phyloP scores from a whole-genome alignment of 2,113 vertebrate genomes.

The Hiodon alosoides region DNA sequence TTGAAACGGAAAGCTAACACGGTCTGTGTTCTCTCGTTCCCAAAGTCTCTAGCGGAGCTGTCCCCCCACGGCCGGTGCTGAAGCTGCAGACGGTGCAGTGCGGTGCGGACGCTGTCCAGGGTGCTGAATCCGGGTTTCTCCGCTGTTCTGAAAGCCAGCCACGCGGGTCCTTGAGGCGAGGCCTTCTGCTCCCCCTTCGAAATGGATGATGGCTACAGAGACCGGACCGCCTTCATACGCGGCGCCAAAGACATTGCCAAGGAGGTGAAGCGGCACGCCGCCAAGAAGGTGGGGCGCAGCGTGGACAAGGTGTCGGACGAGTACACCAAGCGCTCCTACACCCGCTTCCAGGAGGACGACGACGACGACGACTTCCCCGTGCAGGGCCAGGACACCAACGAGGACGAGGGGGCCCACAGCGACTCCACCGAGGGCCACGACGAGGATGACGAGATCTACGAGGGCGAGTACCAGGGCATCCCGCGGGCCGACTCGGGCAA shows the following conservation, averaged over 20 bases:
- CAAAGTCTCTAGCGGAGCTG: not conserved
- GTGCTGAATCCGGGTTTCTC: constrained; percentile 5
- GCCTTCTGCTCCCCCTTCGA: constrained; percentile 21
- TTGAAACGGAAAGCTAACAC: not conserved
- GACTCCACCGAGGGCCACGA: constrained; percentile 93
- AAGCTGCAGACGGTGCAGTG: not conserved
- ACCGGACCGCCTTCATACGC: constrained; percentile 90
- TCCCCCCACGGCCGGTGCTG: not conserved
- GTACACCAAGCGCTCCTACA: constrained; percentile 88
- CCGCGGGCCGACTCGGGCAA: constrained; percentile 90
- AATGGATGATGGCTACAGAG: constrained; percentile 89
- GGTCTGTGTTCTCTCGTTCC: not conserved
- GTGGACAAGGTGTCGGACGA: constrained; percentile 83
- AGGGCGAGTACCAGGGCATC: constrained; percentile 96
- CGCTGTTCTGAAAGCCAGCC: not conserved
- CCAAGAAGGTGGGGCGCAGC: constrained; percentile 84
- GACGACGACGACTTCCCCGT: constrained; percentile 71
- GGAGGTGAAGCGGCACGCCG: constrained; percentile 86
- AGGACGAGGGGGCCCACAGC: constrained; percentile 83
- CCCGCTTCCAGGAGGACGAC: constrained; percentile 89
- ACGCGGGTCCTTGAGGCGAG: not conserved
- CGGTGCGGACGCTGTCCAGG: not conserved
- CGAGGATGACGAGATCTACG: constrained; percentile 91
- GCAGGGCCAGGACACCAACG: constrained; percentile 54
- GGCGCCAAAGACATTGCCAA: constrained; percentile 96